Evolutionary conservation across 1,140 invertebrate species (phyloP).

Genomic region (Drosophila pandora): DNA sequence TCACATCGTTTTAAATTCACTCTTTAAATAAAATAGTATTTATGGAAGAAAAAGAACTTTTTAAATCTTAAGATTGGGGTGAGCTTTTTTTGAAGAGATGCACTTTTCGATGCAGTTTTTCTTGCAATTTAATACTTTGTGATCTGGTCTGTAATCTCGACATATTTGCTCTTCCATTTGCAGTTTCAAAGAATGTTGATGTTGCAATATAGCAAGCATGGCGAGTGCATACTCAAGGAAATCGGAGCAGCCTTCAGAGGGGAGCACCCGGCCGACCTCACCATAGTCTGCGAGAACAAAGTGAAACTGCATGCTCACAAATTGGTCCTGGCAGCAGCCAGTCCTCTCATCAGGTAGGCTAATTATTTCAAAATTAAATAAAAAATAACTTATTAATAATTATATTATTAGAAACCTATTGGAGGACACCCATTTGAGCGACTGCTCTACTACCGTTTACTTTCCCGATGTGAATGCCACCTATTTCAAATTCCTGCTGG

Average conservation of each 20-base stretch:
- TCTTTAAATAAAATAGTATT: background rate
- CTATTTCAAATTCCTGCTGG: constrained; percentile 90
- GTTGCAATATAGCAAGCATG: constrained; percentile 95
- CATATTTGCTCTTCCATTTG: constrained; percentile 48
- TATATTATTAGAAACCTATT: too few species aligned
- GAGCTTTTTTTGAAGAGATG: background rate
- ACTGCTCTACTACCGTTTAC: constrained; percentile 90
- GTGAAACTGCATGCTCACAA: constrained; percentile 90
- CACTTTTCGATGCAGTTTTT: background rate
- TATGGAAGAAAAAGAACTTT: background rate
- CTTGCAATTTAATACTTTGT: constrained; percentile 22
- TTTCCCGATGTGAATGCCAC: constrained; percentile 91
- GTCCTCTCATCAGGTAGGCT: constrained; percentile 89
- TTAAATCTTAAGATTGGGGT: background rate
- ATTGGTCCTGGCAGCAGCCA: constrained; percentile 92
- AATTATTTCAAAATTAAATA: background rate
- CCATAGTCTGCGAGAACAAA: constrained; percentile 91
- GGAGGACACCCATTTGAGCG: constrained; percentile 89
- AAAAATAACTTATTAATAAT: background rate
- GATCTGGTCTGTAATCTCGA: constrained; percentile 3
- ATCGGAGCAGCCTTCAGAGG: constrained; percentile 92
- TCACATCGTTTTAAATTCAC: constrained; percentile 5
- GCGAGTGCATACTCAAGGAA: constrained; percentile 93
- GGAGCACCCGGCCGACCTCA: constrained; percentile 92
- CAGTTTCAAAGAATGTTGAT: constrained; percentile 89